Evolutionary conservation across 2,113 vertebrate species (phyloP), one percentile per base, ranked within the genome.

Genomic region (Nannobrachium achirus): DNA sequence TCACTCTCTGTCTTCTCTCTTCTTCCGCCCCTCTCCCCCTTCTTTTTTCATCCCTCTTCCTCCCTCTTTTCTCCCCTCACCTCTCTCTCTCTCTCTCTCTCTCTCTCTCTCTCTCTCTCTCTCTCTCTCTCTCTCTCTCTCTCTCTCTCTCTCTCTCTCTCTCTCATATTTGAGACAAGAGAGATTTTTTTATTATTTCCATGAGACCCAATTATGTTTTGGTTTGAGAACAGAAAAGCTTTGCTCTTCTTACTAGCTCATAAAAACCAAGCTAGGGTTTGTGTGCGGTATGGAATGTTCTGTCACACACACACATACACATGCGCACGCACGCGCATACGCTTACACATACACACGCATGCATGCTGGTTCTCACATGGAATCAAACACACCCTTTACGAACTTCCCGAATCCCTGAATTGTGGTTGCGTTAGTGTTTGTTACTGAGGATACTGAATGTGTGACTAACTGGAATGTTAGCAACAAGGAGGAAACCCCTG

Each of bases 401-500:
- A 33, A 33, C 25, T 33, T 33, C 25, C 25, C 25, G 25, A 33
- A 33, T 33, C 6, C 25, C 25, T 33, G 25, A 33, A 33, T 1
- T 33, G 3, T 3, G 25, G 25, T 33, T 33, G 25, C 6, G 25
- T 33, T 33, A 33, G 25, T 25, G 25, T 25, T 48, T 66, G 55
- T 73, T 62, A 8, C 67, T 80, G 75, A 75, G 72, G 76, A 71
- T 85, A 86, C 76, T 83, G 80, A 66, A 51, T 61, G 75, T 78
- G 77, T 73, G 81, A 78, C 75, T 82, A 76, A 74, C 46, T 78
- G 81, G 84, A 85, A 86, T 89, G 81, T 86, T 79, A 86, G 83
- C 81, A 83, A 81, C 77, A 42, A 89, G 83, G 62, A 90, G 91
- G 89, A 91, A 92, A 84, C 86, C 76, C 82, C 81, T 89, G 87